A percentile compares a stretch with the other conserved stretches of the same genome.
Conservation (phyloP, 2,113 vertebrate species). For the Ursus arctos region DNA sequence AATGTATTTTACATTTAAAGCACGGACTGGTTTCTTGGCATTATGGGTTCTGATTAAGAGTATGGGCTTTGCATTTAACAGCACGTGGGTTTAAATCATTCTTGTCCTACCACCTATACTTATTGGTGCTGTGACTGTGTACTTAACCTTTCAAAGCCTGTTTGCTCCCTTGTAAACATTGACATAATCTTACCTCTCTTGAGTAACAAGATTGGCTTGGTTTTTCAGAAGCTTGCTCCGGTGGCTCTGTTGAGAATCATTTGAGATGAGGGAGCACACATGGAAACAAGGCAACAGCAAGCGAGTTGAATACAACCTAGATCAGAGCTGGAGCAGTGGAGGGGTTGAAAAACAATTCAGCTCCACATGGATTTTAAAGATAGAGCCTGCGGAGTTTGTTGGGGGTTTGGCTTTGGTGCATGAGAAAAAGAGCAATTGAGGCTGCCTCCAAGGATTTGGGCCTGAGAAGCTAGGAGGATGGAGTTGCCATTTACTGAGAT, state of each 20-base stretch:
- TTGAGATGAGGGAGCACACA: neutral
- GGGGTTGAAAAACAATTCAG: neutral
- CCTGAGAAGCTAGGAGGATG: neutral
- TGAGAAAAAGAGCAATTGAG: neutral
- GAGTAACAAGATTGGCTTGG: neutral
- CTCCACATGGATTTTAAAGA: neutral
- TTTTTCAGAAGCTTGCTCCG: neutral
- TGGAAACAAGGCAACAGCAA: neutral
- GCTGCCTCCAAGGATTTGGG: neutral
- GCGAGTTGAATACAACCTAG: neutral
- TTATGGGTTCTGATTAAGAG: neutral
- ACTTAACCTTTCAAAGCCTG: neutral
- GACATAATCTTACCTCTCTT: neutral
- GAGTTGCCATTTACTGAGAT: neutral
- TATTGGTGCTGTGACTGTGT: neutral
- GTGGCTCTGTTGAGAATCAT: neutral
- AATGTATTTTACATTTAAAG: conserved; percentile 9
- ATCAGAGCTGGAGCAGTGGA: neutral
- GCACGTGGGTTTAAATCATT: neutral
- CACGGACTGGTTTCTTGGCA: neutral
- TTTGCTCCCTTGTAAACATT: neutral
- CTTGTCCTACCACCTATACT: neutral
- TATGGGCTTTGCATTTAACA: neutral
- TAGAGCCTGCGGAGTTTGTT: neutral
- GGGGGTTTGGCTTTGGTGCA: neutral